These are phyloP conservation scores for Lerista edwardsae DNA, from an alignment of 2,797 vertebrate species.

Conservation along the genomic window DNA sequence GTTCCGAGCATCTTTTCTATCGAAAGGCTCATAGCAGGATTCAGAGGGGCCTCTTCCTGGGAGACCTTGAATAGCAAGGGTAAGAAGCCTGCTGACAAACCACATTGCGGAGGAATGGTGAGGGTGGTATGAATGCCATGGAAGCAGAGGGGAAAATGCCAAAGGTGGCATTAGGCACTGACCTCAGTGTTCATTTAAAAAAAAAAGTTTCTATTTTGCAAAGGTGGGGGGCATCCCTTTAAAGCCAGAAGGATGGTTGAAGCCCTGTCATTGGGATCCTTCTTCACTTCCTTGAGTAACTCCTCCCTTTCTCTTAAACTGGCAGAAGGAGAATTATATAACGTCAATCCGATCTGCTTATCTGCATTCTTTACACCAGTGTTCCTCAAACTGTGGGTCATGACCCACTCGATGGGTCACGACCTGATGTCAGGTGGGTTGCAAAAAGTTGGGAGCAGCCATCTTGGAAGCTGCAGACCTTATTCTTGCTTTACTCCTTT, in stretches of 20 bases:
- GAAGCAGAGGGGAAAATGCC: not conserved
- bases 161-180: not conserved
- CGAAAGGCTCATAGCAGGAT: not conserved
- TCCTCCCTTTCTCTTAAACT: not conserved
- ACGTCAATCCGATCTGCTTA: too few species aligned
- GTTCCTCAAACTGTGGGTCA: too few species aligned
- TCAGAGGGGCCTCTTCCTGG: not conserved
- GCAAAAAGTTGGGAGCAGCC: too few species aligned
- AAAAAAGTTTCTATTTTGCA: not conserved
- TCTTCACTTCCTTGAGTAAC: not conserved
- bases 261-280: not conserved
- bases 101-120: not conserved
- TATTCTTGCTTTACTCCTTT: too few species aligned
- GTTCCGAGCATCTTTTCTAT: not conserved
- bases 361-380: not conserved
- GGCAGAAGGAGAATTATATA: not conserved
- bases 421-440: too few species aligned
- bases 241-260: not conserved
- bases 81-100: not conserved
- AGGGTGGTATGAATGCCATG: not conserved
- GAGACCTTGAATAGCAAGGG: not conserved
- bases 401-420: too few species aligned
- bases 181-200: not conserved
- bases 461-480: too few species aligned
- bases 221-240: too few species aligned